These are phyloP conservation scores for Calameuta filiformis DNA, from an alignment of 2,888 invertebrate species.

Conservation along the genomic window DNA sequence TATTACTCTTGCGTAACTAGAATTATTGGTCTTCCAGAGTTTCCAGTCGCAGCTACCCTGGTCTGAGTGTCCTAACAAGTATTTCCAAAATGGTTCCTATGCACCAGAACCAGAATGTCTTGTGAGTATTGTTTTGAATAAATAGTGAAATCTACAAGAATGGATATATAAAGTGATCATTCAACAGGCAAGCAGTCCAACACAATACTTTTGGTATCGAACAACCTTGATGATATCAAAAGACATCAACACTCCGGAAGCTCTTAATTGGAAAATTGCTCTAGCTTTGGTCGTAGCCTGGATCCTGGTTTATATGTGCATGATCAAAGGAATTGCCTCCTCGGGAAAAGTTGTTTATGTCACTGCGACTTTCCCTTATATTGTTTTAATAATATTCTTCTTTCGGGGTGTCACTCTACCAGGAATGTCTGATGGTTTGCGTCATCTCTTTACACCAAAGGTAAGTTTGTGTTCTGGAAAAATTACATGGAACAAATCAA, in stretches of 20 bases:
- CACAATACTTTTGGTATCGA: constrained; percentile 96
- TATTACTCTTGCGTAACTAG: background rate
- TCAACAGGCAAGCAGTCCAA: constrained; percentile 83
- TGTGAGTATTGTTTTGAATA: constrained; percentile 68
- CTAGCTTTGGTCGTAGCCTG: constrained; percentile 89
- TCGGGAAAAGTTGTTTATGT: constrained; percentile 95
- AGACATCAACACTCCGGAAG: constrained; percentile 86
- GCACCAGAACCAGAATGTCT: constrained; percentile 84
- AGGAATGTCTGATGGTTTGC: constrained; percentile 87
- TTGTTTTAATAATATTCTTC: constrained; percentile 95
- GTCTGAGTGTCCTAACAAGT: constrained; percentile 89
- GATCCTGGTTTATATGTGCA: constrained; percentile 95
- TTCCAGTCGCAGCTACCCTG: constrained; percentile 93
- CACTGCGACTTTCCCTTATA: constrained; percentile 96
- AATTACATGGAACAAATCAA: background rate
- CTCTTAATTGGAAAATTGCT: constrained; percentile 93
- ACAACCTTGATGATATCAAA: constrained; percentile 91
- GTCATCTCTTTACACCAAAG: constrained; percentile 91
- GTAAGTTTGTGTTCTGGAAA: constrained; percentile 52
- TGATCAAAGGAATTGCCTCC: constrained; percentile 97
- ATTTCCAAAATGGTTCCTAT: constrained; percentile 83
- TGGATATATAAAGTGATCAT: background rate
- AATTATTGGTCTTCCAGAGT: constrained; percentile 68
- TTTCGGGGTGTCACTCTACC: constrained; percentile 91
- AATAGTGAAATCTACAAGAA: background rate